phyloP scores from a whole-genome alignment of 1,140 invertebrate species.

The Cherax quadricarinatus region DNA sequence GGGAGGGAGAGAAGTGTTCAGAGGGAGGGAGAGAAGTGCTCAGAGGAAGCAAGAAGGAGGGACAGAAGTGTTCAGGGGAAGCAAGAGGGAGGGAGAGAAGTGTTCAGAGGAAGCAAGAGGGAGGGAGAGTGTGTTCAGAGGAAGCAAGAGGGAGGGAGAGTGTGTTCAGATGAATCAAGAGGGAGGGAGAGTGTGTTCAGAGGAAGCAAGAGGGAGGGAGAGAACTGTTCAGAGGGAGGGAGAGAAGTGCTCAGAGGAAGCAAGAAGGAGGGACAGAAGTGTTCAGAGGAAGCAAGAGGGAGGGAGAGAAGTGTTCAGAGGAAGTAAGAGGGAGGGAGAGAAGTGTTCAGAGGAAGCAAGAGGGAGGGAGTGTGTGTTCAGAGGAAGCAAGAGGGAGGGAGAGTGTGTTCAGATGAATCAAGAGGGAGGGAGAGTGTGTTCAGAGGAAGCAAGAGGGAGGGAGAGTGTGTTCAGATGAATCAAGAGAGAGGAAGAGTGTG shows the following conservation, averaged over 20 bases:
- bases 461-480: not conserved
- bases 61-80: not conserved
- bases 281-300: not conserved
- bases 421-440: not conserved
- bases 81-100: not conserved
- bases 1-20: too few relatives aligned
- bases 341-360: not conserved
- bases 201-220: too few relatives aligned
- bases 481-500: too few relatives aligned
- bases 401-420: not conserved
- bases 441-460: slow-evolving; percentile 7
- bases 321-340: not conserved
- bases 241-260: too few relatives aligned
- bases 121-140: not conserved
- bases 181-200: too few relatives aligned
- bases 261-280: too few relatives aligned
- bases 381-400: slow-evolving; percentile 9
- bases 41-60: not conserved
- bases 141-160: not conserved
- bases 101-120: not conserved
- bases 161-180: too few relatives aligned
- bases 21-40: not conserved
- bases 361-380: not conserved
- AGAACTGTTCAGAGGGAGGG: too few relatives aligned
- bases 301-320: not conserved